phyloP scores from a whole-genome alignment of 2,113 vertebrate genomes.

The Erpornis zantholeuca region DNA sequence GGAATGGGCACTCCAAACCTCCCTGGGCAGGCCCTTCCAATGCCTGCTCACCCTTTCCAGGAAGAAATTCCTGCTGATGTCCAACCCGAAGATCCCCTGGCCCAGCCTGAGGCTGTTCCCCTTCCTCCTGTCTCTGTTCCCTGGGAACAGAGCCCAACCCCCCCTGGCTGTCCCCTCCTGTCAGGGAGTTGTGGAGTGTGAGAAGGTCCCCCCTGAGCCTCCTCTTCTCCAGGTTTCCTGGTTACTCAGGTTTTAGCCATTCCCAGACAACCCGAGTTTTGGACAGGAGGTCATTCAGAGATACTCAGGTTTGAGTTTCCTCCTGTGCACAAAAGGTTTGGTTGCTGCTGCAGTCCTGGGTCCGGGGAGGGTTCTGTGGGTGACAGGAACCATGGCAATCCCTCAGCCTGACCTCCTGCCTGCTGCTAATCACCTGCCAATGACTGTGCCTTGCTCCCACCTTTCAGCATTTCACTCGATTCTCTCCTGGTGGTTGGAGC shows the following conservation, averaged over 20 bases:
- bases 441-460: neutral
- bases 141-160: neutral
- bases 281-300: neutral
- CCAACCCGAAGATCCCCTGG: neutral
- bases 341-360: neutral
- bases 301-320: neutral
- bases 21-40: no score
- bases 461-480: neutral
- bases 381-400: neutral
- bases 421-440: neutral
- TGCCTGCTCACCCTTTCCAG: accelerated
- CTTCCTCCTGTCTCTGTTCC: neutral
- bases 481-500: neutral
- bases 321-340: neutral
- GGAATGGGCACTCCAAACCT: neutral
- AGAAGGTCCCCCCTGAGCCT: neutral
- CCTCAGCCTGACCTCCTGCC: neutral
- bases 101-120: neutral
- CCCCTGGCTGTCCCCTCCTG: neutral
- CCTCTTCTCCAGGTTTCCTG: neutral
- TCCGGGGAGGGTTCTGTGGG: neutral
- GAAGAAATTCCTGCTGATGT: neutral
- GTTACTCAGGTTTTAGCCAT: neutral
- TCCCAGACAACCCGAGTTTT: neutral
- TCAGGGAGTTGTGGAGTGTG: neutral